phyloP scores from a whole-genome alignment of 2,797 vertebrate species.

The Propithecus perrieri region DNA sequence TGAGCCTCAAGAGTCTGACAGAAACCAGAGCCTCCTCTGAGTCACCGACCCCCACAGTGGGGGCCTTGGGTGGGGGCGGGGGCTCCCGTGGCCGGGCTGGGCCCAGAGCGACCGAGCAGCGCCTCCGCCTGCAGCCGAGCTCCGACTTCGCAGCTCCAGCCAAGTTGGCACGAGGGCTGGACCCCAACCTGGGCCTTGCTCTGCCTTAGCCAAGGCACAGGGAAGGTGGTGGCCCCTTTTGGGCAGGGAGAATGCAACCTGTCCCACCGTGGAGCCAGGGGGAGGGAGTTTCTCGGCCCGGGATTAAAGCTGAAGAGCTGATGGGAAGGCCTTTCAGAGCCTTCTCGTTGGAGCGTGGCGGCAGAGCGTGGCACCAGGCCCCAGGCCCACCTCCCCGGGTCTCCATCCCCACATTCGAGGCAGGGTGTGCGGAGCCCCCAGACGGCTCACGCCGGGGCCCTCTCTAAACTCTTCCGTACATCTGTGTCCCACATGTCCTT shows the following conservation, averaged over 20 bases:
- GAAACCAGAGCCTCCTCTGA: slow-evolving; percentile 71
- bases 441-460: not conserved
- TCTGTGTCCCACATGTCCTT: not conserved
- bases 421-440: no score
- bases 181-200: not conserved
- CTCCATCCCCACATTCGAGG: not conserved
- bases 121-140: not conserved
- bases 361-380: not conserved
- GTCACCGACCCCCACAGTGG: slow-evolving; percentile 74
- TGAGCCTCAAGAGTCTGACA: slow-evolving; percentile 70
- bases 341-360: not conserved
- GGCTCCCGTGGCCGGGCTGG: not conserved
- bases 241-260: not conserved
- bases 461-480: not conserved
- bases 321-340: not conserved
- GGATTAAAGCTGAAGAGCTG: not conserved
- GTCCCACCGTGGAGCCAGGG: not conserved
- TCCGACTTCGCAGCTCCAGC: not conserved
- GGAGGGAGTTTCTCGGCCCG: not conserved
- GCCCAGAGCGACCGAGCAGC: not conserved
- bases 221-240: not conserved
- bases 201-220: not conserved
- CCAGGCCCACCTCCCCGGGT: not conserved
- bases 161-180: slow-evolving; percentile 10
- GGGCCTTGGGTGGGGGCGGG: not conserved